These are phyloP conservation scores for Rotaria macrura DNA, from an alignment of 2,888 invertebrate genomes.

Conservation along the genomic window DNA sequence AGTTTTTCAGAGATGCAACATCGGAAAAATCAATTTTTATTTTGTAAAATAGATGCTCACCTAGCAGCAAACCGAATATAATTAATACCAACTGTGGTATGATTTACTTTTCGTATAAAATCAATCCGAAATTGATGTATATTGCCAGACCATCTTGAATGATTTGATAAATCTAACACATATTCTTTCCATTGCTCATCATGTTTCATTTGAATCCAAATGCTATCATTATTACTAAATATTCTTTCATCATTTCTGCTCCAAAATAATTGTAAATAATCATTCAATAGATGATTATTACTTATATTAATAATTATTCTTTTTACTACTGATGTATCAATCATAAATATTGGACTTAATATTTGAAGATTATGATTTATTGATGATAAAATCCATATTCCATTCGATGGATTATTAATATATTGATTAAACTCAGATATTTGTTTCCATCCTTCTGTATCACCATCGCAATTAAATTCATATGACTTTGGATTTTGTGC, in stretches of 20 bases:
- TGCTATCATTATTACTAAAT: not conserved
- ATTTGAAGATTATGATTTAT: not conserved
- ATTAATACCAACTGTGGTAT: not conserved
- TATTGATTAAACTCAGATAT: not conserved
- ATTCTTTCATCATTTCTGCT: not conserved
- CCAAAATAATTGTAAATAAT: not conserved
- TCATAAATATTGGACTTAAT: not conserved
- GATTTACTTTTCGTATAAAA: not conserved
- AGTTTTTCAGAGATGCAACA: too few relatives aligned
- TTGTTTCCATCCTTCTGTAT: not conserved
- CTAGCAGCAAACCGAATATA: not conserved
- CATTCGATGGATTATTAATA: not conserved
- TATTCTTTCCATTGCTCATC: not conserved
- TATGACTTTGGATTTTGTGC: not conserved
- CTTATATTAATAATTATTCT: not conserved
- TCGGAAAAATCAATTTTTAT: too few relatives aligned
- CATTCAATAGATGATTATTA: not conserved
- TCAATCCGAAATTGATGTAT: not conserved
- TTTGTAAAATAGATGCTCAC: too few relatives aligned
- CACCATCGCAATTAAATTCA: not conserved
- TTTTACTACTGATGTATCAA: not conserved
- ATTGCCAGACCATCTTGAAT: not conserved
- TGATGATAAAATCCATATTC: not conserved
- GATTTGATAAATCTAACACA: not conserved
- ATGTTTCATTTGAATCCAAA: not conserved